Evolutionary conservation across 2,113 vertebrate species (phyloP).

Genomic region (Rostratula benghalensis): DNA sequence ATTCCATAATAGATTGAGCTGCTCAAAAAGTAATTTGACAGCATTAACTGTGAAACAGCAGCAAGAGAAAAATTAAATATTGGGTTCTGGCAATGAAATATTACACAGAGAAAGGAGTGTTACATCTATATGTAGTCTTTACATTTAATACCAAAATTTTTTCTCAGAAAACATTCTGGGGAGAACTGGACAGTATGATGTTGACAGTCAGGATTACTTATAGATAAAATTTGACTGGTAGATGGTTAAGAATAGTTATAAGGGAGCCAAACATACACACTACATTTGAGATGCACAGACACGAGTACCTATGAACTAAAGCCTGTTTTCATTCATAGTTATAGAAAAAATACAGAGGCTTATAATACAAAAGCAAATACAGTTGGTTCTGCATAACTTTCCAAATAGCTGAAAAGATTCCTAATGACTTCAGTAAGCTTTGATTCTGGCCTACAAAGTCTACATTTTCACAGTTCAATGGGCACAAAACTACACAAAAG

Average conservation of each 20-base stretch:
- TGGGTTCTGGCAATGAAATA: not conserved
- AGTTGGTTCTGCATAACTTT: not conserved
- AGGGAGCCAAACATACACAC: not conserved
- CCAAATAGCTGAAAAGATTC: not conserved
- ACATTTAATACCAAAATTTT: not conserved
- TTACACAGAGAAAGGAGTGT: not conserved
- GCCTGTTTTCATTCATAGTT: not conserved
- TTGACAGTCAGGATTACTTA: not conserved
- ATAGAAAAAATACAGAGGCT: not conserved
- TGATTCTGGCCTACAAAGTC: not conserved
- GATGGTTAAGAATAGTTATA: not conserved
- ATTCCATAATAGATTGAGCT: not conserved
- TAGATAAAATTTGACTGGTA: not conserved
- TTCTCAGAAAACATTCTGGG: not conserved
- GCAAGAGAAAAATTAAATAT: not conserved
- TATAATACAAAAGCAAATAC: not conserved
- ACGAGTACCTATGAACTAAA: not conserved
- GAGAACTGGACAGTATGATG: not conserved
- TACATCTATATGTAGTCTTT: not conserved
- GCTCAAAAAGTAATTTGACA: slow-evolving; percentile 1
- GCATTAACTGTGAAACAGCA: not conserved
- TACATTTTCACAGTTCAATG: not conserved
- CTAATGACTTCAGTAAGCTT: not conserved
- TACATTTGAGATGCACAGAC: not conserved
- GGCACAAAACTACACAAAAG: not conserved